These are phyloP conservation scores for Tretioscincus oriximinensis DNA, from an alignment of 2,113 vertebrate genomes.

Conservation along the genomic window DNA sequence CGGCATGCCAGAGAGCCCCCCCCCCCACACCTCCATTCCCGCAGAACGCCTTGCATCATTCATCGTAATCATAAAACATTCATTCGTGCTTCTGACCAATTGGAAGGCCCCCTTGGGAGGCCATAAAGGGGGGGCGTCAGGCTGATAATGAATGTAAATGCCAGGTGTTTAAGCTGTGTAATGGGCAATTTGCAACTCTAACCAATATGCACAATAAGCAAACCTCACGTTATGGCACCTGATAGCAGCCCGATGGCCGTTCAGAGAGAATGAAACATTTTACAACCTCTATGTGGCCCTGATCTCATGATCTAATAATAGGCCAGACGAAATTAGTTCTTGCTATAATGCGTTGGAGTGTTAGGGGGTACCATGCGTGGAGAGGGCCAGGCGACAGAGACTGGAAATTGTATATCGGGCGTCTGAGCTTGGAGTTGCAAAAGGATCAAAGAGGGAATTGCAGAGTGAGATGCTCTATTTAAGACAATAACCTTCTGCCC, in stretches of 20 bases:
- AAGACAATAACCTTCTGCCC: constrained; percentile 54
- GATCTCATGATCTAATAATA: constrained; percentile 71
- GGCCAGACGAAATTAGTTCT: constrained; percentile 67
- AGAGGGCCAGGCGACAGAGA: constrained; percentile 43
- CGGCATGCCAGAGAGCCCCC: neutral
- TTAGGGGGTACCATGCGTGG: constrained; percentile 38
- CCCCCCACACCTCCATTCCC: neutral
- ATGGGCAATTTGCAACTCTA: constrained; percentile 74
- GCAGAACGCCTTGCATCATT: constrained; percentile 63
- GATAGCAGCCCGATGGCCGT: constrained; percentile 64
- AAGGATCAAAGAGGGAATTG: constrained; percentile 50
- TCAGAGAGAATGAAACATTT: constrained; percentile 71
- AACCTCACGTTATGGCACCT: constrained; percentile 71
- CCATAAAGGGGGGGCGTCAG: constrained; percentile 65
- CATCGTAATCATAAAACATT: constrained; percentile 77
- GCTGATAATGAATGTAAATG: constrained; percentile 74
- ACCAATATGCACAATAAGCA: constrained; percentile 74
- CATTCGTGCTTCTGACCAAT: constrained; percentile 74
- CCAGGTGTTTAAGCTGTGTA: constrained; percentile 69
- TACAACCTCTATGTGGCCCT: constrained; percentile 66
- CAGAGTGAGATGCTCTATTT: constrained; percentile 46
- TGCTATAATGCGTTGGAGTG: constrained; percentile 62
- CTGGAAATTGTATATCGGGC: constrained; percentile 51
- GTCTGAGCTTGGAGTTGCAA: constrained; percentile 23
- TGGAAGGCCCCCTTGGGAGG: constrained; percentile 68